Percentiles rank a stretch among this genome's conserved stretches.
Conservation (phyloP, 2,888 invertebrate species). For the Auanema sp. region DNA sequence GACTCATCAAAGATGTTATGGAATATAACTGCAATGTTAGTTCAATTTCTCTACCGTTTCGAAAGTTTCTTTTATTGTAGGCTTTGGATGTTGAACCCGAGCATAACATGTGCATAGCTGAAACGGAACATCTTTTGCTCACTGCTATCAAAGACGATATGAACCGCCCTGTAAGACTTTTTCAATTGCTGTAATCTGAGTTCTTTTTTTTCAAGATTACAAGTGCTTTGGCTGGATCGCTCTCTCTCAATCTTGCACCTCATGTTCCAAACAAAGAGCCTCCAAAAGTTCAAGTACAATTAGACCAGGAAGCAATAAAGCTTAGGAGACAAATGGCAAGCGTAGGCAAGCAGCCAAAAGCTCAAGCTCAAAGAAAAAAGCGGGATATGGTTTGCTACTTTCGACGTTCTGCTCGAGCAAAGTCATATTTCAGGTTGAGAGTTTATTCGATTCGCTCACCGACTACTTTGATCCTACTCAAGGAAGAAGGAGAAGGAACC, state of each 20-base stretch:
- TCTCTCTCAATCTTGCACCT: neutral
- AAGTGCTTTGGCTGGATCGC: neutral
- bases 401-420: neutral
- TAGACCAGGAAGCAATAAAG: constrained; percentile 23
- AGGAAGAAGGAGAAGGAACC: constrained; percentile 35
- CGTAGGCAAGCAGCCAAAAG: constrained; percentile 61
- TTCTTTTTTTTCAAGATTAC: neutral
- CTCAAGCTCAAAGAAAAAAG: constrained; percentile 41
- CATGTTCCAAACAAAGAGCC: neutral
- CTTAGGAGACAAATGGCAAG: constrained; percentile 55
- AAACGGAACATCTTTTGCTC: constrained; percentile 29
- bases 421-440: constrained; percentile 43
- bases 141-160: constrained; percentile 26
- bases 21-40: constrained; percentile 18
- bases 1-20: constrained; percentile 37
- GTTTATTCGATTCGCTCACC: constrained; percentile 60
- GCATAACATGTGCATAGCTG: constrained; percentile 27
- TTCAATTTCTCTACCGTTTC: neutral
- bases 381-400: constrained; percentile 44
- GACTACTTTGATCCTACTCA: constrained; percentile 56
- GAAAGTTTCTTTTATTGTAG: constrained; percentile 9
- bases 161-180: neutral
- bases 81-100: constrained; percentile 41
- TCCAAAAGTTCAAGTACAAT: neutral
- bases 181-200: neutral